These are phyloP conservation scores for Crepidodera aurea DNA, from an alignment of 2,888 invertebrate genomes.

Conservation along the genomic window DNA sequence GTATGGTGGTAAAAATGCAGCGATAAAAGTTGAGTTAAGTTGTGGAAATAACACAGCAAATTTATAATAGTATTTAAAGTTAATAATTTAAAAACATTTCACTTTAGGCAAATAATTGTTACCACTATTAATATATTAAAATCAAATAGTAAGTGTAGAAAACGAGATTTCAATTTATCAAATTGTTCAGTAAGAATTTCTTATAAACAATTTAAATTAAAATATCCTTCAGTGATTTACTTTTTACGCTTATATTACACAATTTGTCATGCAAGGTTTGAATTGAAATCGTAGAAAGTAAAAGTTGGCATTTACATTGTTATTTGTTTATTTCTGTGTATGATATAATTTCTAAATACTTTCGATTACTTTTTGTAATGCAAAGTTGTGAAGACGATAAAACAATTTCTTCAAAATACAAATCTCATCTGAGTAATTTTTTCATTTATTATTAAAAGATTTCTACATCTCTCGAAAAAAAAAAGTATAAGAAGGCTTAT, in stretches of 20 bases:
- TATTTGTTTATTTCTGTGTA: conserved; percentile 11
- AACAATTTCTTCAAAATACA: too few relatives aligned
- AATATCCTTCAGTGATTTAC: conserved; percentile 11
- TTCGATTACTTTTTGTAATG: conserved; percentile 13
- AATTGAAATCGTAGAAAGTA: conserved; percentile 20
- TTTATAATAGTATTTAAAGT: too few relatives aligned
- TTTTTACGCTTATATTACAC: conserved; percentile 11
- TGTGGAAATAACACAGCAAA: too few relatives aligned
- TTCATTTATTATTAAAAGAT: too few relatives aligned
- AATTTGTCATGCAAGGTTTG: conserved; percentile 20
- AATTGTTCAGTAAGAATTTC: neutral
- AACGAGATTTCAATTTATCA: conserved; percentile 1
- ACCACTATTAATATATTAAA: neutral
- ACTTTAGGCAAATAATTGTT: neutral
- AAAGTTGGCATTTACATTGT: conserved; percentile 7
- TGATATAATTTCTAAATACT: conserved; percentile 19
- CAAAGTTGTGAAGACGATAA: neutral
- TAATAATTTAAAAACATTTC: too few relatives aligned
- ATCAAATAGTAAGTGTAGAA: neutral
- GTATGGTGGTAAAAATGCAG: too few relatives aligned
- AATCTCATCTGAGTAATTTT: too few relatives aligned
- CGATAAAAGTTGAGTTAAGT: too few relatives aligned
- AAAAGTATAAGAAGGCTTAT: too few relatives aligned
- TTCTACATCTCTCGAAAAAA: too few relatives aligned
- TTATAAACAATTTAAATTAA: neutral